These are phyloP conservation scores for Asbolus verrucosus DNA, from an alignment of 1,140 invertebrate species.

Conservation along the genomic window DNA sequence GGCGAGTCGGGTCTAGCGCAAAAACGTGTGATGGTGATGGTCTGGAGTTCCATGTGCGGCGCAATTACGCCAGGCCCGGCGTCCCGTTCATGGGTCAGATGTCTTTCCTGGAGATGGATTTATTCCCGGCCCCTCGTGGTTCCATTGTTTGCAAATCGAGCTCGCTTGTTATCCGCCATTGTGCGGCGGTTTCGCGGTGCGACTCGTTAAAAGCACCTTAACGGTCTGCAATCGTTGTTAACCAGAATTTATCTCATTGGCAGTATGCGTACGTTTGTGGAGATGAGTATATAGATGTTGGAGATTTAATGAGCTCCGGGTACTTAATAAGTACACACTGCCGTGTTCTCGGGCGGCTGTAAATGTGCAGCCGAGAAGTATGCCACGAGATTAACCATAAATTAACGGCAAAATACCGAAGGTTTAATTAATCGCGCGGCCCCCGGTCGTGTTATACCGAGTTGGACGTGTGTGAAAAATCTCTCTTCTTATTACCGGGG, in stretches of 20 bases:
- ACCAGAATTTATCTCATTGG: slow-evolving; percentile 44
- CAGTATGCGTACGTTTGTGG: slow-evolving; percentile 29
- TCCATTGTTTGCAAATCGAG: slow-evolving; percentile 56
- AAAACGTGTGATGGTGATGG: slow-evolving; percentile 11
- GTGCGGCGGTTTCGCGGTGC: slow-evolving; percentile 50
- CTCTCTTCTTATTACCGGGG: slow-evolving; percentile 16
- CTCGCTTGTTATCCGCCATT: slow-evolving; percentile 52
- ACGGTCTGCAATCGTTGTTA: slow-evolving; percentile 46
- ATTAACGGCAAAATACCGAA: slow-evolving; percentile 34
- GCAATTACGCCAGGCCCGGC: slow-evolving; percentile 50
- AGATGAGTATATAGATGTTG: slow-evolving; percentile 38
- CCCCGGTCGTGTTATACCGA: slow-evolving; percentile 22
- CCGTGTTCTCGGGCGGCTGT: slow-evolving; percentile 31
- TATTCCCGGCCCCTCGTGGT: slow-evolving; percentile 51
- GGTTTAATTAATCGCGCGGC: slow-evolving; percentile 35
- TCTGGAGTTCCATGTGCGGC: slow-evolving; percentile 13
- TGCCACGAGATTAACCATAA: slow-evolving; percentile 35
- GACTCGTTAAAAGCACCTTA: slow-evolving; percentile 49
- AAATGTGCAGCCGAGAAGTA: slow-evolving; percentile 38
- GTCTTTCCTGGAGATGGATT: slow-evolving; percentile 53
- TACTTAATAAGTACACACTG: slow-evolving; percentile 38
- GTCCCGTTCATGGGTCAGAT: slow-evolving; percentile 55
- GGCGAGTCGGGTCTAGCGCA: not conserved
- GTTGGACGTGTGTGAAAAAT: slow-evolving; percentile 35
- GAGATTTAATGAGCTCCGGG: slow-evolving; percentile 35